phyloP scores from a whole-genome alignment of 2,113 vertebrate species.

The Scomber japonicus region DNA sequence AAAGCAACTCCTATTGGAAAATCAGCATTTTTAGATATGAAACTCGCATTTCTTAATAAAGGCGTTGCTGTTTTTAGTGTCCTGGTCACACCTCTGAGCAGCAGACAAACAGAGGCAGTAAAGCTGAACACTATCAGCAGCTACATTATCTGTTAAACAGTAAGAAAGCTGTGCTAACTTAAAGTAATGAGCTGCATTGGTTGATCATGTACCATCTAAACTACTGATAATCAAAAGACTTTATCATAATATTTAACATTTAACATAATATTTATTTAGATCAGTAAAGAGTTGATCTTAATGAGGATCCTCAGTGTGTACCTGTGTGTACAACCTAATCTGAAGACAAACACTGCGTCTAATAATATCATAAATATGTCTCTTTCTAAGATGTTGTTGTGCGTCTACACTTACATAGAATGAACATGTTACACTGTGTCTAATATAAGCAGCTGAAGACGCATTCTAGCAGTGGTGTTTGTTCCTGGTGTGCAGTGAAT shows the following conservation, averaged over 20 bases:
- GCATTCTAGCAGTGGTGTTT: no score
- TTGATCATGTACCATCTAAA: neutral
- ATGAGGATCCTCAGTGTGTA: neutral
- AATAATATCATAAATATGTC: no score
- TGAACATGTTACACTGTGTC: no score
- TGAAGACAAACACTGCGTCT: no score
- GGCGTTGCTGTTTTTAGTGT: neutral
- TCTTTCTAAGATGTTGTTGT: no score
- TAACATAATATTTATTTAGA: neutral
- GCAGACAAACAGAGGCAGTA: neutral
- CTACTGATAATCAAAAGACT: conserved; percentile 9
- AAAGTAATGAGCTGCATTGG: neutral
- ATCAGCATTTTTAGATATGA: neutral
- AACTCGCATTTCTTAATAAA: neutral
- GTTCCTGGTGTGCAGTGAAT: no score
- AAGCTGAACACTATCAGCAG: neutral
- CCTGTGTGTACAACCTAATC: neutral
- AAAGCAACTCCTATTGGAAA: neutral
- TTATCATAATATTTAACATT: neutral
- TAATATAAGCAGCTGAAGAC: no score
- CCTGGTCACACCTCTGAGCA: neutral
- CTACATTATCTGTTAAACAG: neutral
- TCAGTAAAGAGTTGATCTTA: neutral
- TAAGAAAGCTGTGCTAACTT: neutral
- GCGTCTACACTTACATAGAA: no score